Percentiles rank a stretch among this genome's conserved stretches.
Evolutionary conservation across 2,888 invertebrate species (phyloP).

Genomic region (Megaustenia siamemsis): DNA sequence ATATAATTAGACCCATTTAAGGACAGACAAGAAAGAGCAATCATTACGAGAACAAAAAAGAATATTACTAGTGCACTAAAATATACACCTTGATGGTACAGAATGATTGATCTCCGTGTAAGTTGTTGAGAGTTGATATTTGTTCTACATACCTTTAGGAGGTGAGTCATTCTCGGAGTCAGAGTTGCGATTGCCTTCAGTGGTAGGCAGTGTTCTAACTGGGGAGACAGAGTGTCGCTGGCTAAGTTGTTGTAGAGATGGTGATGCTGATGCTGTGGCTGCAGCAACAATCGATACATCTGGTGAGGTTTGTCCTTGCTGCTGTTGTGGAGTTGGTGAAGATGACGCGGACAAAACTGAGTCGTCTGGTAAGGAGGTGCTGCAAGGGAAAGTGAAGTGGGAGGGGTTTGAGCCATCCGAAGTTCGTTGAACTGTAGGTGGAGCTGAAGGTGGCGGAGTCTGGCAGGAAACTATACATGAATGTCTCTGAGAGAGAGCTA

Average conservation of each 20-base stretch:
- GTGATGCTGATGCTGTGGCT: conserved; percentile 77
- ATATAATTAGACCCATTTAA: no score
- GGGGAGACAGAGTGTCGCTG: conserved; percentile 80
- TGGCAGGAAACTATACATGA: conserved; percentile 9
- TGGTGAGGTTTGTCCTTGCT: conserved; percentile 1
- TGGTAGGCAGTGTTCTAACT: conserved; percentile 81
- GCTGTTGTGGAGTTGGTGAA: conserved; percentile 83
- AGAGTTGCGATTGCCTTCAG: conserved; percentile 86
- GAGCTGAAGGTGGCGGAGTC: conserved; percentile 60
- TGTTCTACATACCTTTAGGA: conserved; percentile 89
- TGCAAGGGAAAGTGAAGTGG: conserved; percentile 71
- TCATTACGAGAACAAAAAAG: no score
- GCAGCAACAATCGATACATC: conserved; percentile 54
- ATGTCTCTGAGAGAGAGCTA: background rate
- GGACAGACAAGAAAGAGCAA: no score
- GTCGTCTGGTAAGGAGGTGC: conserved; percentile 78
- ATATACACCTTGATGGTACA: no score
- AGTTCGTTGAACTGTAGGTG: conserved; percentile 58
- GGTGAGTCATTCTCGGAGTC: conserved; percentile 96
- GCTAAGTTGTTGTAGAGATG: conserved; percentile 76
- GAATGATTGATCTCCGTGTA: no score
- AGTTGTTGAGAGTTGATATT: no score
- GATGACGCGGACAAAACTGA: conserved; percentile 65
- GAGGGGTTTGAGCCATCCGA: conserved; percentile 30
- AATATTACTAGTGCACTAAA: no score